phyloP scores from a whole-genome alignment of 2,888 invertebrate genomes.

The Melinopterus prodromus region DNA sequence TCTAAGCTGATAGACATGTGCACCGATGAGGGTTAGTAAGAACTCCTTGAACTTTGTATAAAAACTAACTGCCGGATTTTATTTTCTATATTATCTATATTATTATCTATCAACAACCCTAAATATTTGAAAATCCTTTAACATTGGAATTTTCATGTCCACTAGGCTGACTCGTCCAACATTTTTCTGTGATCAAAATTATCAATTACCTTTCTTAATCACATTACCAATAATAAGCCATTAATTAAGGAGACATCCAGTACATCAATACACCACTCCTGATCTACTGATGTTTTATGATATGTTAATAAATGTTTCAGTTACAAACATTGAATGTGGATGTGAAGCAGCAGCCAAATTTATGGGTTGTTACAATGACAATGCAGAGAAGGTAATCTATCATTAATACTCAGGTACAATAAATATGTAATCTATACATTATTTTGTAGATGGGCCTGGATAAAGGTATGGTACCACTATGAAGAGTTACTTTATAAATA shows the following conservation, averaged over 20 bases:
- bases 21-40: slow-evolving; percentile 38
- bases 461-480: slow-evolving; percentile 28
- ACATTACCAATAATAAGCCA: no score
- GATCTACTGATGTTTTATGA: slow-evolving; percentile 20
- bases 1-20: slow-evolving; percentile 38
- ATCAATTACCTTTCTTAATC: no score
- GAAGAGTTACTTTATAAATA: not conserved
- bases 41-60: no score
- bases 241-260: no score
- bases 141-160: no score
- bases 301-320: slow-evolving; percentile 28
- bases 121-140: no score
- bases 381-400: slow-evolving; percentile 29
- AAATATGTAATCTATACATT: not conserved
- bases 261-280: no score
- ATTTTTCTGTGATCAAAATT: no score
- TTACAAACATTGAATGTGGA: slow-evolving; percentile 33
- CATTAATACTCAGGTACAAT: not conserved
- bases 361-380: slow-evolving; percentile 32
- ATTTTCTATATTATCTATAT: not conserved
- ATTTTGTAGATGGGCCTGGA: slow-evolving; percentile 27
- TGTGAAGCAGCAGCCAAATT: slow-evolving; percentile 36
- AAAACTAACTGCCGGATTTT: no score
- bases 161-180: no score
- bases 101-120: no score